Base-by-base conservation (phyloP, 2,113 vertebrate genomes). In the Sebastes schlegelii region DNA sequence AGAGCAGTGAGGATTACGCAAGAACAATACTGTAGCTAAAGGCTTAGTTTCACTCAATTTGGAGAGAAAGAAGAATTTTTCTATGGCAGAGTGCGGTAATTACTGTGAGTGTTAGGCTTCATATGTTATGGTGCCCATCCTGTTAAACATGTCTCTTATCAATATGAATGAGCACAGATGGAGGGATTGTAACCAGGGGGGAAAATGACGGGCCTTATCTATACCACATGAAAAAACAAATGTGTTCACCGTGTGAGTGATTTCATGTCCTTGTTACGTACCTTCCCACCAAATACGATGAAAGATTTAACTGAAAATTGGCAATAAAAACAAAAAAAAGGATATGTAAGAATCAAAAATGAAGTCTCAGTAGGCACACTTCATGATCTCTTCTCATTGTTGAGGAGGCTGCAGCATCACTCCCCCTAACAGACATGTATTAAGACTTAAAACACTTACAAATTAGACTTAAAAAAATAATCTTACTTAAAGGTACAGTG, bases 1-100 rank as follows among this genome's bases (percentile, higher is more conserved):
- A 79, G 82, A 90, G 67, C 83, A 73, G 68, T 34, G 43, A 78
- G 87, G 86, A 89, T 92, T 86, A 90, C 63, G 77, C 69, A 87
- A 92, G 89, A 89, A 92, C 80, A 88, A 84, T 74, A 64, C 83
- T 64, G 83, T 23, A 68, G 84, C 80, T 86, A 92, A 92, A 92
- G 64, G 91, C 79, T 90, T 84, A 85, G 84, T 87, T 88, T 85
- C 60, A 77, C 87, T 91, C 72, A 51, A 89, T 93, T 88, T 45
- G 63, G 62, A 82, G 75, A 54, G 85, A 91, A 88, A 68, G n/a
- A 51, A 72, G 26, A 83, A 77, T 42, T 55, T 66, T 57, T 67
- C 67, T 34, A 46, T 48, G 74, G 68, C 51, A 82, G 52, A 75
- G 7, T 63, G 69, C 40, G 12, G 61, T 62, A 86, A 91, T 89